Conservation (phyloP, 2,888 invertebrate species). For the Morpho achilles region DNA sequence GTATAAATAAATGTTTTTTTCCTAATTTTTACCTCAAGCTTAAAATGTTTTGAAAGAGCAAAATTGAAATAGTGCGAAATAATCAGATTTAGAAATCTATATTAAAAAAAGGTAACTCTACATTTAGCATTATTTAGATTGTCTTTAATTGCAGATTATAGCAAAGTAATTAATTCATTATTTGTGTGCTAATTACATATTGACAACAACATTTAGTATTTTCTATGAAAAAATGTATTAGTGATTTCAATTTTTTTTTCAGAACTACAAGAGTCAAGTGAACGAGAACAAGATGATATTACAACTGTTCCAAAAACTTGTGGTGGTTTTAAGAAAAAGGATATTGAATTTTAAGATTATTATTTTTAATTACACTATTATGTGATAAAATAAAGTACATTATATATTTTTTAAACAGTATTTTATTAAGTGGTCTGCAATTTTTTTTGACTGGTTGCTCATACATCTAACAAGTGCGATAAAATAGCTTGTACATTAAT, state of each 20-base stretch:
- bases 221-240: too few relatives aligned
- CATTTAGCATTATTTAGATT: too few relatives aligned
- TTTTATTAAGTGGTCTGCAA: neutral
- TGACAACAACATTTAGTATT: too few relatives aligned
- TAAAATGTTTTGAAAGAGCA: too few relatives aligned
- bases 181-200: too few relatives aligned
- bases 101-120: too few relatives aligned
- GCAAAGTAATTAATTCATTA: too few relatives aligned
- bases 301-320: constrained; percentile 58
- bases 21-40: too few relatives aligned
- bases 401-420: constrained; percentile 1
- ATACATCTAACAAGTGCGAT: constrained; percentile 1
- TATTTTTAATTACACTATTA: neutral
- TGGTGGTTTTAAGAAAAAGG: constrained; percentile 78
- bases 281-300: constrained; percentile 81
- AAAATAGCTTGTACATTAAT: constrained; percentile 48
- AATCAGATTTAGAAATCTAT: too few relatives aligned
- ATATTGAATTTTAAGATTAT: constrained; percentile 81
- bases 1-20: too few relatives aligned
- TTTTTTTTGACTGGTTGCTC: neutral
- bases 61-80: too few relatives aligned
- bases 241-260: constrained; percentile 46
- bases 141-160: too few relatives aligned
- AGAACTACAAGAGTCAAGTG: constrained; percentile 83
- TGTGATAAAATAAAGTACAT: constrained; percentile 3